Conservation (phyloP, 2,888 invertebrate genomes). For the Lamproptera curius region DNA sequence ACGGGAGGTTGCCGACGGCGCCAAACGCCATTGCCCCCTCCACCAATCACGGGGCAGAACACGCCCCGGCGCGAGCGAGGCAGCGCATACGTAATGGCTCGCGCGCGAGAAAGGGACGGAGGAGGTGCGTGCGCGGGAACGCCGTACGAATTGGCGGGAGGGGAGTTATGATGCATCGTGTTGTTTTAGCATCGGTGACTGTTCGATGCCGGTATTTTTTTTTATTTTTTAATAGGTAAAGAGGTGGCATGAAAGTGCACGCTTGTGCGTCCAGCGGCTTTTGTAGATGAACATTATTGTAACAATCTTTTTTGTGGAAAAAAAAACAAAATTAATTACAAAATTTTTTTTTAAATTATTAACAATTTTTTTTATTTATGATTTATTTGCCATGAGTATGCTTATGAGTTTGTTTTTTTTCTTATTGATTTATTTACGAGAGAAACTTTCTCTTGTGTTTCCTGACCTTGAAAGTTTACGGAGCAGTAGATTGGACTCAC, state of each 20-base stretch:
- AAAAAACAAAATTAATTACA: too few relatives aligned
- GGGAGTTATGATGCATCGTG: constrained; percentile 74
- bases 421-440: too few relatives aligned
- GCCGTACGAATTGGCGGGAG: constrained; percentile 54
- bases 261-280: background rate
- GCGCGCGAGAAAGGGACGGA: constrained; percentile 39
- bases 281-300: background rate
- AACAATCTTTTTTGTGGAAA: background rate
- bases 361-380: too few relatives aligned
- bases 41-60: constrained; percentile 62
- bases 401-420: too few relatives aligned
- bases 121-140: constrained; percentile 48
- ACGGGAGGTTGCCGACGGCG: constrained; percentile 56
- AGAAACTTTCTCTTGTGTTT: too few relatives aligned
- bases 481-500: too few relatives aligned
- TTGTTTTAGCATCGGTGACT: constrained; percentile 73
- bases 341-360: too few relatives aligned
- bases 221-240: constrained; percentile 55
- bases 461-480: too few relatives aligned
- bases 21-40: constrained; percentile 58
- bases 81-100: constrained; percentile 29
- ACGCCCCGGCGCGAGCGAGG: constrained; percentile 59
- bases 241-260: constrained; percentile 30
- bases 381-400: too few relatives aligned
- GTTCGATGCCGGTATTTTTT: constrained; percentile 48